Base-by-base conservation (phyloP, 2,888 invertebrate genomes). In the Anthoptus insignis region DNA sequence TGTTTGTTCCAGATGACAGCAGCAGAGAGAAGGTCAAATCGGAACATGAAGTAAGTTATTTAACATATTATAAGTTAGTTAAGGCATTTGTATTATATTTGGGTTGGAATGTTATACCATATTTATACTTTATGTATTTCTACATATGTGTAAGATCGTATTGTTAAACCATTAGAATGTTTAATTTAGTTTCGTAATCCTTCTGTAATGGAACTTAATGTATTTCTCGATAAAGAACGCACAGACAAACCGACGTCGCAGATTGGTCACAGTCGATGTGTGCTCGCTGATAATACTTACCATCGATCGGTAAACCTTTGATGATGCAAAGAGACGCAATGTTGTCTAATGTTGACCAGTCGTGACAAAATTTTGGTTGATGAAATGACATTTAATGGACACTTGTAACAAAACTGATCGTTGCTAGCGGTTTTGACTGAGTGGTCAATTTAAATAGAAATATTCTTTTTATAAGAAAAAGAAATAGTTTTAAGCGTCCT, bases 1-100 rank as follows among this genome's bases (percentile, higher is more conserved):
- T 53, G n/a, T 73, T 86, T 85, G 82, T 92, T 92, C 63, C 91
- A 93, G 93, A 91, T 91, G 91, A 91, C 80, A 91, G 91, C 81
- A 88, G 88, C 73, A 84, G 93, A 80, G 84, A 89, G 77, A 88
- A 86, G 75, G 87, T 91, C 66, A 83, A 89, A 67, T 87, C 91
- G 65, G 93, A 93, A 75, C 86, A 91, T 77, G 91, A 91, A 92
- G 93, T 93, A 81, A 77, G 84, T 73, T 16, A 21, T 47, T 24
- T 3, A 19, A 32, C 5, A n/a, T n/a, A n/a, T 32, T 32, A 32
- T 32, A 32, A 32, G 11, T 32, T n/a, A n/a, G n/a, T n/a, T n/a
- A n/a, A n/a, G n/a, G n/a, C 27, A 27, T 27, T 27, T 27, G 7
- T 27, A 27, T 5, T 27, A 27, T 7, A 27, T 3, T 27, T 27